These are phyloP conservation scores for Arrhopalites spinosus DNA, from an alignment of 2,888 invertebrate genomes.

Conservation along the genomic window DNA sequence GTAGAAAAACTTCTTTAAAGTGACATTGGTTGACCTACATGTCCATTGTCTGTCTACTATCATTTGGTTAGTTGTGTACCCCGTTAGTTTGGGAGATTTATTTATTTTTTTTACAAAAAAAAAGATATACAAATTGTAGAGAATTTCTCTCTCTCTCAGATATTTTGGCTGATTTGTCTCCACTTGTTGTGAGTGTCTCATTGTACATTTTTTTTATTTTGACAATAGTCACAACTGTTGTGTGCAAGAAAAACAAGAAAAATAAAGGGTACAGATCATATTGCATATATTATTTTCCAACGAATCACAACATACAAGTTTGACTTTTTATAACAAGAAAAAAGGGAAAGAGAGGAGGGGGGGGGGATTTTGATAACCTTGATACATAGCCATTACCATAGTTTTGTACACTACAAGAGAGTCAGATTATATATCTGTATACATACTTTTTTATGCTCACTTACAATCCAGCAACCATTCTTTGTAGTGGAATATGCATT, in stretches of 20 bases:
- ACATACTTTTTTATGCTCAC: too few species aligned
- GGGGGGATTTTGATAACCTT: slow-evolving; percentile 11
- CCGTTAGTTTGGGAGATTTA: background rate
- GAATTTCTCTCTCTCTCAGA: background rate
- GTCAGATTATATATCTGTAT: too few species aligned
- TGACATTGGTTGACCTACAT: slow-evolving; percentile 32
- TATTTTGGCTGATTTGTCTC: background rate
- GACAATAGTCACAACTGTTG: background rate
- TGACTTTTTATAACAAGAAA: too few species aligned
- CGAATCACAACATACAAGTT: too few species aligned
- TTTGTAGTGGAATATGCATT: too few species aligned
- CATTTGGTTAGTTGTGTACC: slow-evolving; percentile 6
- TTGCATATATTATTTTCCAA: background rate
- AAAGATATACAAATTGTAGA: background rate
- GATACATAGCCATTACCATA: slow-evolving; percentile 9
- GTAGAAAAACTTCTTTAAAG: slow-evolving; percentile 32
- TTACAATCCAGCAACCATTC: too few species aligned
- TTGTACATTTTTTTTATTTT: background rate
- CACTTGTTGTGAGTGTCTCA: background rate
- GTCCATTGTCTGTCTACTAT: slow-evolving; percentile 1
- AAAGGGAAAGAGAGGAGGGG: background rate
- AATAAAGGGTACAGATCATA: background rate
- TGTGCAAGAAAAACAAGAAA: slow-evolving; percentile 8
- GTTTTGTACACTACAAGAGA: background rate
- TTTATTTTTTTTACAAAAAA: background rate